Conservation (phyloP, 2,113 vertebrate genomes). For the Esox niger region DNA sequence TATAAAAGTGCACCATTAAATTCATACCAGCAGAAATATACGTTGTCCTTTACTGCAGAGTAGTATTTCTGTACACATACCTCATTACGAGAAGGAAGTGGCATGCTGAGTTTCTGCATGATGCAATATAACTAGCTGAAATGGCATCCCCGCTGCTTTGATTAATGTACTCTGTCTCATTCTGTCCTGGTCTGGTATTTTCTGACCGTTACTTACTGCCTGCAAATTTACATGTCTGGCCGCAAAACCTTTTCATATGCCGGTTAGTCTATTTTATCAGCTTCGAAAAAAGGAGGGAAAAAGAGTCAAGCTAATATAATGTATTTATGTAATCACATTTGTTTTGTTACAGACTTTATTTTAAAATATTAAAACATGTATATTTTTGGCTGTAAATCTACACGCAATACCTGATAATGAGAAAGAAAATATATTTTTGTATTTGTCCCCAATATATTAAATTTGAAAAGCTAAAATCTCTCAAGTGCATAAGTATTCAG, state of each 20-base stretch:
- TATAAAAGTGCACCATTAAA: not conserved
- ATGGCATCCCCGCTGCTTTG: slow-evolving; percentile 21
- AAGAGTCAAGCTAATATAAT: slow-evolving; percentile 11
- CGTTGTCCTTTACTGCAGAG: not conserved
- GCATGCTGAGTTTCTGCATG: slow-evolving; percentile 23
- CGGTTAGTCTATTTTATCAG: slow-evolving; percentile 49
- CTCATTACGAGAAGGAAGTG: not conserved
- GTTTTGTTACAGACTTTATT: too few relatives aligned
- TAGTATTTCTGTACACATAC: not conserved
- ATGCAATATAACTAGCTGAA: slow-evolving; percentile 19
- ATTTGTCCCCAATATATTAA: too few relatives aligned
- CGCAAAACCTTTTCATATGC: slow-evolving; percentile 43
- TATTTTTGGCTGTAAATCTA: too few relatives aligned
- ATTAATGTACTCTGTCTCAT: slow-evolving; percentile 30
- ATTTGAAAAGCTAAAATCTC: too few relatives aligned
- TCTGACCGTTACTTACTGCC: slow-evolving; percentile 33
- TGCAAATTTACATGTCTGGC: slow-evolving; percentile 45
- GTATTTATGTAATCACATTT: slow-evolving; percentile 61
- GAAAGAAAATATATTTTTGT: too few relatives aligned
- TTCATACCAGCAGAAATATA: not conserved
- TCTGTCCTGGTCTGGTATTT: slow-evolving; percentile 11
- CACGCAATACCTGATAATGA: too few relatives aligned
- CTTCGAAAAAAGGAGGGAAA: slow-evolving; percentile 14
- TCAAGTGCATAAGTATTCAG: too few relatives aligned
- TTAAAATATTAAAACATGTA: too few relatives aligned